These are phyloP conservation scores for Stegana nigrithorax DNA, from an alignment of 2,888 invertebrate species.

Conservation along the genomic window DNA sequence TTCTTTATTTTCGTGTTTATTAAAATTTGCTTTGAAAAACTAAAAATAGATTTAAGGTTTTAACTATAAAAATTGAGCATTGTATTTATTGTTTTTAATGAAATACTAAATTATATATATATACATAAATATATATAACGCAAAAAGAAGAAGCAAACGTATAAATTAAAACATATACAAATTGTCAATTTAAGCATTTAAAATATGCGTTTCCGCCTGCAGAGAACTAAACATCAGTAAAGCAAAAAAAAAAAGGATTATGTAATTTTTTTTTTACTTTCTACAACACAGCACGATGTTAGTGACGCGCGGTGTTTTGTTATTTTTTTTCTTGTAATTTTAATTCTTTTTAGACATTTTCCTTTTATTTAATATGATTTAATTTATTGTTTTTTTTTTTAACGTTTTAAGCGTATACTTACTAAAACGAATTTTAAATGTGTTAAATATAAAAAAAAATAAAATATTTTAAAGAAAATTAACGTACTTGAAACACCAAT, in stretches of 20 bases:
- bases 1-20: neutral
- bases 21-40: too few relatives aligned
- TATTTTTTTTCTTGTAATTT: neutral
- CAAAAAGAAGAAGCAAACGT: conserved; percentile 12
- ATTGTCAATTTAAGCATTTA: conserved; percentile 1
- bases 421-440: neutral
- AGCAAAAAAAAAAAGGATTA: neutral
- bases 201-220: neutral
- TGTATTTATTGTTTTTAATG: conserved; percentile 11
- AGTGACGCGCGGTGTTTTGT: too few relatives aligned
- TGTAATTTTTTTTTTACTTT: too few relatives aligned
- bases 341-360: neutral
- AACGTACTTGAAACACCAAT: conserved; percentile 36
- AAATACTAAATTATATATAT: neutral
- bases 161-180: conserved; percentile 9
- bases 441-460: neutral
- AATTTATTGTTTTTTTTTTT: too few relatives aligned
- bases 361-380: neutral
- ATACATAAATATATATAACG: neutral
- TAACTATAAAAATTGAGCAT: neutral
- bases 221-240: too few relatives aligned
- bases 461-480: neutral
- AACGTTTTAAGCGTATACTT: neutral
- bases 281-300: too few relatives aligned
- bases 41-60: neutral